These are phyloP conservation scores for Drosophila villosipedis DNA, from an alignment of 2,888 invertebrate genomes.

Conservation along the genomic window DNA sequence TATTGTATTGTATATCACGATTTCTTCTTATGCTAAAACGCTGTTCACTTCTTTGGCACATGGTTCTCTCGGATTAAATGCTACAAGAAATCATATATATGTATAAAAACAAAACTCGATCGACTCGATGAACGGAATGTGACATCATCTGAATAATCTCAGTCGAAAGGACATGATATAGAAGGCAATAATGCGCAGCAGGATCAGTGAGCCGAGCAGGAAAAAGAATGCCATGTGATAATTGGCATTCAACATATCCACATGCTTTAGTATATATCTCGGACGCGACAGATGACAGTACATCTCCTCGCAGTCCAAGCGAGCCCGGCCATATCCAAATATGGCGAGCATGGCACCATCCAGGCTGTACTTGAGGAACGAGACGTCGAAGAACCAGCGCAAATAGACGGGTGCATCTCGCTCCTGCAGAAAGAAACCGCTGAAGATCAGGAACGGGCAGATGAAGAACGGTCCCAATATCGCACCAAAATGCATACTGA, in stretches of 20 bases:
- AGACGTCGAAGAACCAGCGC: constrained; percentile 94
- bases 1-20: constrained; percentile 69
- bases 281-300: constrained; percentile 92
- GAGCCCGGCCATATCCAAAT: constrained; percentile 92
- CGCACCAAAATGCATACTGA: constrained; percentile 94
- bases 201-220: constrained; percentile 88
- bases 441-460: constrained; percentile 95
- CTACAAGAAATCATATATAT: constrained; percentile 70
- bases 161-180: constrained; percentile 89
- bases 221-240: constrained; percentile 89
- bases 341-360: constrained; percentile 93
- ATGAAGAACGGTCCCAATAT: constrained; percentile 95
- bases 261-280: constrained; percentile 89
- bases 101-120: constrained; percentile 20
- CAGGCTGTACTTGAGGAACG: constrained; percentile 95
- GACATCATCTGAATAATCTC: constrained; percentile 85
- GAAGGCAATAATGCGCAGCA: constrained; percentile 89
- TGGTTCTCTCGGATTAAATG: constrained; percentile 66
- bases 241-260: constrained; percentile 89
- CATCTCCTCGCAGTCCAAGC: constrained; percentile 90
- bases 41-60: constrained; percentile 77
- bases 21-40: constrained; percentile 66
- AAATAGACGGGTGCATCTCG: constrained; percentile 91
- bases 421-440: constrained; percentile 95
- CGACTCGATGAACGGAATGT: constrained; percentile 62